phyloP scores from a whole-genome alignment of 2,888 invertebrate species.

The Dicyrtoma fusca region DNA sequence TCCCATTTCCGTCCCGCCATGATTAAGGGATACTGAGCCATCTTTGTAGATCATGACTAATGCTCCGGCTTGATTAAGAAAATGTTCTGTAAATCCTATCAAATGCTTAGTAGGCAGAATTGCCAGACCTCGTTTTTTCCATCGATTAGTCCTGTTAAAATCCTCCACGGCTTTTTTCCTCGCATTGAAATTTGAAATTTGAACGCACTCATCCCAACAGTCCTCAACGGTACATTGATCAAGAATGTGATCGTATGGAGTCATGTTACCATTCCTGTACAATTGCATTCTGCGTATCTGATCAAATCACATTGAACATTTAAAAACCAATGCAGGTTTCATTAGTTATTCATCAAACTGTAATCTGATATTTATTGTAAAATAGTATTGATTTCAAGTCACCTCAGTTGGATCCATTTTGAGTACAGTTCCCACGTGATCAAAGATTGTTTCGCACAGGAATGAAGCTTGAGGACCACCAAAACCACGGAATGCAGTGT shows the following conservation, averaged over 20 bases:
- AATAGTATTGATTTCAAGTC: conserved; percentile 7
- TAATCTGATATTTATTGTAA: not conserved
- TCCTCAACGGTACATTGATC: conserved; percentile 71
- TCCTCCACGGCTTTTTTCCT: conserved; percentile 65
- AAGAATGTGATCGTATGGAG: conserved; percentile 77
- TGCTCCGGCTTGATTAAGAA: conserved; percentile 84
- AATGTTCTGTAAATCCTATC: conserved; percentile 79
- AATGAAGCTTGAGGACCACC: conserved; percentile 92
- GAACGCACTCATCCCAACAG: conserved; percentile 80
- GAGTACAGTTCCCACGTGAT: conserved; percentile 74
- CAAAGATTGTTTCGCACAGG: conserved; percentile 75
- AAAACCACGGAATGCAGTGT: conserved; percentile 91
- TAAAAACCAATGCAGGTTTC: no score
- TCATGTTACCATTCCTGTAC: conserved; percentile 75
- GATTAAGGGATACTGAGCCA: conserved; percentile 63
- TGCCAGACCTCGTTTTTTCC: conserved; percentile 83
- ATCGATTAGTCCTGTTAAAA: conserved; percentile 80
- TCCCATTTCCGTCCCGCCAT: conserved; percentile 85
- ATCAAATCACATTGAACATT: not conserved
- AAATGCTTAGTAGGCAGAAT: conserved; percentile 83
- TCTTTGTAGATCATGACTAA: conserved; percentile 78
- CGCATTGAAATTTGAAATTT: conserved; percentile 68
- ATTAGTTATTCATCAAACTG: no score
- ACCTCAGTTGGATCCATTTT: conserved; percentile 70
- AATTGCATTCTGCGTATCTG: conserved; percentile 72